Evolutionary conservation across 2,113 vertebrate species (phyloP).

Genomic region (Chionomys nivalis): DNA sequence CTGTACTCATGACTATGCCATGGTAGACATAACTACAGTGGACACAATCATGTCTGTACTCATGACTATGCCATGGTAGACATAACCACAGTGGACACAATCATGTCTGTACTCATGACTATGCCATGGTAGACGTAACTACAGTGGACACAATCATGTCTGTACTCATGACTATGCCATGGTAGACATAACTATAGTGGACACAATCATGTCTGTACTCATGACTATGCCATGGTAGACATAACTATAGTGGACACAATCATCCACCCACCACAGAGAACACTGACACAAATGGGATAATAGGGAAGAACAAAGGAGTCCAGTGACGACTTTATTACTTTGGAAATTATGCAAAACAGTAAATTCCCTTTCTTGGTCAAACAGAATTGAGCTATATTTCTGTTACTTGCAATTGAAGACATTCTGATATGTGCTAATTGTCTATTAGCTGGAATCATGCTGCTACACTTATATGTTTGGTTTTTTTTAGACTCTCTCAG

Average conservation of each 20-base stretch:
- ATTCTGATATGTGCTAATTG: not conserved
- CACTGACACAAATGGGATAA: not conserved
- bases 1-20: not conserved
- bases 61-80: not conserved
- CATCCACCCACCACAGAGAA: not conserved
- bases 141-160: not conserved
- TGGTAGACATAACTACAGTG: not conserved
- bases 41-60: not conserved
- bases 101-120: not conserved
- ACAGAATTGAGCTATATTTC: constrained; percentile 2
- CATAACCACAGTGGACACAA: not conserved
- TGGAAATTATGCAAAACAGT: not conserved
- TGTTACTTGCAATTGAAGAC: not conserved
- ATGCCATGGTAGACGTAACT: not conserved
- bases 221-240: not conserved
- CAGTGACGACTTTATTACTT: not conserved
- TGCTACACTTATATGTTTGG: not conserved
- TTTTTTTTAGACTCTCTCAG: not conserved
- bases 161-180: not conserved
- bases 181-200: not conserved
- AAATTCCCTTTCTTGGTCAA: constrained; percentile 4
- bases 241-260: not conserved
- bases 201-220: not conserved
- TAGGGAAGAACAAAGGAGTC: not conserved
- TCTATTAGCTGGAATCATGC: not conserved